Conservation (phyloP, 2,888 invertebrate genomes). For the Falcaria lacertinaria region DNA sequence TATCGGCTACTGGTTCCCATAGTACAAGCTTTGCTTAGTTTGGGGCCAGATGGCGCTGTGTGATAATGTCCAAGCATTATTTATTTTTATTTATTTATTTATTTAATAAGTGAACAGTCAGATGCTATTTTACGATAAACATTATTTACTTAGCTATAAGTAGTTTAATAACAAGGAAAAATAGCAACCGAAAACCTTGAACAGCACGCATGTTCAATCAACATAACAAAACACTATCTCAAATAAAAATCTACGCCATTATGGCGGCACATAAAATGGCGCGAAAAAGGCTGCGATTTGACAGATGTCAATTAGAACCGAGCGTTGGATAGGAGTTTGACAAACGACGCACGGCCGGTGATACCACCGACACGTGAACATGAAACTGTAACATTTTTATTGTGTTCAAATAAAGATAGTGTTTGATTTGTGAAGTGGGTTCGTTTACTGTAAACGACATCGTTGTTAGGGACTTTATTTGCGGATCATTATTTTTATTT, state of each 20-base stretch:
- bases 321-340: constrained; percentile 41
- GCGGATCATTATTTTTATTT: neutral
- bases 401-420: constrained; percentile 18
- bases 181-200: constrained; percentile 18
- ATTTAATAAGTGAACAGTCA: too few relatives aligned
- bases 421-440: constrained; percentile 19
- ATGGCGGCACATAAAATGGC: constrained; percentile 50
- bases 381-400: constrained; percentile 13
- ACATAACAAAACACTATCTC: constrained; percentile 46
- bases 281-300: constrained; percentile 62
- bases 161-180: neutral
- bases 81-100: too few relatives aligned
- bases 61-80: too few relatives aligned
- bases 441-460: constrained; percentile 12
- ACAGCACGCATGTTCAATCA: constrained; percentile 25
- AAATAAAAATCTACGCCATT: constrained; percentile 59
- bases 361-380: constrained; percentile 20
- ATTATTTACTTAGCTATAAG: too few relatives aligned
- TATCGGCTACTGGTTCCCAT: too few relatives aligned
- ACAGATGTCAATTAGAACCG: constrained; percentile 74
- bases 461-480: neutral
- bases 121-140: too few relatives aligned
- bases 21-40: too few relatives aligned
- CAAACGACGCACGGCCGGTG: constrained; percentile 40
- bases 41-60: too few relatives aligned